Percentiles rank a stretch among this genome's conserved stretches.
phyloP scores from a whole-genome alignment of 2,888 invertebrate species.

The Noctua comes region DNA sequence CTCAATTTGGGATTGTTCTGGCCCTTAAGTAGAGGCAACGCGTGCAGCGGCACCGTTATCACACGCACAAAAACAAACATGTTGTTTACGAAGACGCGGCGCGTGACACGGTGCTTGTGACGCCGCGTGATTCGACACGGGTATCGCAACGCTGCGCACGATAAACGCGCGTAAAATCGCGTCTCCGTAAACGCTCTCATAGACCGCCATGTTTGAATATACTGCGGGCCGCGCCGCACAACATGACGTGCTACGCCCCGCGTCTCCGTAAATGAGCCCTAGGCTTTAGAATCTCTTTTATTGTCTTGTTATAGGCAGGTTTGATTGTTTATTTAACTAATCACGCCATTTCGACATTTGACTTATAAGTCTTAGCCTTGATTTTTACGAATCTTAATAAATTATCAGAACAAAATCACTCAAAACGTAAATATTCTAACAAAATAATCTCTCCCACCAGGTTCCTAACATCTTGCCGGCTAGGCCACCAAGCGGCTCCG shows the following conservation, averaged over 20 bases:
- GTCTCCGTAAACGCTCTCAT: too few species aligned
- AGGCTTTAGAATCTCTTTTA: neutral
- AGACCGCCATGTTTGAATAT: too few species aligned
- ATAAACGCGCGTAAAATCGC: too few species aligned
- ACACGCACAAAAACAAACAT: neutral
- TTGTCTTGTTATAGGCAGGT: neutral
- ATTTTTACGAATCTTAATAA: neutral
- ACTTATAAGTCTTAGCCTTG: neutral
- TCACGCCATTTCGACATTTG: too few species aligned
- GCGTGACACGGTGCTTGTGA: too few species aligned
- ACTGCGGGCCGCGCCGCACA: too few species aligned
- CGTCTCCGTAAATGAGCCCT: too few species aligned
- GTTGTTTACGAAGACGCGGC: neutral
- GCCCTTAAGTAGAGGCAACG: neutral
- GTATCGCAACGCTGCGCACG: too few species aligned
- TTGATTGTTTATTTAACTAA: neutral
- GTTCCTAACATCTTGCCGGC: slow-evolving; percentile 86
- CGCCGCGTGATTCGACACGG: too few species aligned
- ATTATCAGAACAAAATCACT: neutral
- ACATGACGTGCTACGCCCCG: too few species aligned
- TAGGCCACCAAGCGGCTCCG: slow-evolving; percentile 88
- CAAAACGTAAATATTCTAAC: neutral
- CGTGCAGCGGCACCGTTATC: neutral
- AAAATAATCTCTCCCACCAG: slow-evolving; percentile 66
- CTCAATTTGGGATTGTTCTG: too few species aligned